Conservation (phyloP, 2,113 vertebrate genomes). For the Urocynchramus pylzowi region DNA sequence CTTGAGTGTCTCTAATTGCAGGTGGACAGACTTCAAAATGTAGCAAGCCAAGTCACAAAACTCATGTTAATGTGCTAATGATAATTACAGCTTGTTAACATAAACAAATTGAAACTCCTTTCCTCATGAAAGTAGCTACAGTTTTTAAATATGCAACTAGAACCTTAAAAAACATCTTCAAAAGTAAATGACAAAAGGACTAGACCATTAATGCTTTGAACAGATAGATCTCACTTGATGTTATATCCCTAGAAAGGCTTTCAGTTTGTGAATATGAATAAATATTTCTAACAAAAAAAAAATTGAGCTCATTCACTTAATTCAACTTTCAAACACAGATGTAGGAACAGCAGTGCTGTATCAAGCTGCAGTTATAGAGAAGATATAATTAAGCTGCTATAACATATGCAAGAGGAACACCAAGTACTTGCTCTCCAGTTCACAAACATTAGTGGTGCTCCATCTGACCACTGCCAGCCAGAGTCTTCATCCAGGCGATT, state of each 20-base stretch:
- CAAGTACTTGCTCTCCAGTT: constrained; percentile 83
- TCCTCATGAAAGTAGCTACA: neutral
- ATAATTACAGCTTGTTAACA: neutral
- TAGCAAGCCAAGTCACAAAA: neutral
- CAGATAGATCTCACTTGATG: neutral
- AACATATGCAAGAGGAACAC: neutral
- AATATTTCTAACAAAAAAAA: neutral
- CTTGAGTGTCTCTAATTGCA: neutral
- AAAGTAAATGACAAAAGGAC: neutral
- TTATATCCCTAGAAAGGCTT: neutral
- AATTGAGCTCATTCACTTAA: neutral
- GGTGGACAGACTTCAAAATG: neutral
- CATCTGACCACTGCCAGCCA: constrained; percentile 94
- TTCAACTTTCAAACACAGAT: neutral
- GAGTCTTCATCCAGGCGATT: constrained; percentile 78
- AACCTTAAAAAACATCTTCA: neutral
- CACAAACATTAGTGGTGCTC: constrained; percentile 78
- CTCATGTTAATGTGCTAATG: neutral
- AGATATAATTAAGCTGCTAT: neutral
- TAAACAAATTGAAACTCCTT: neutral
- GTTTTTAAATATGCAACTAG: neutral
- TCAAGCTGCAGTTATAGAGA: neutral
- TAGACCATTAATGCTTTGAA: neutral
- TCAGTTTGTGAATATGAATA: neutral
- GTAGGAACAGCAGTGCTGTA: neutral